Evolutionary conservation across 2,888 invertebrate species (phyloP).

Genomic region (Alsophila aescularia): DNA sequence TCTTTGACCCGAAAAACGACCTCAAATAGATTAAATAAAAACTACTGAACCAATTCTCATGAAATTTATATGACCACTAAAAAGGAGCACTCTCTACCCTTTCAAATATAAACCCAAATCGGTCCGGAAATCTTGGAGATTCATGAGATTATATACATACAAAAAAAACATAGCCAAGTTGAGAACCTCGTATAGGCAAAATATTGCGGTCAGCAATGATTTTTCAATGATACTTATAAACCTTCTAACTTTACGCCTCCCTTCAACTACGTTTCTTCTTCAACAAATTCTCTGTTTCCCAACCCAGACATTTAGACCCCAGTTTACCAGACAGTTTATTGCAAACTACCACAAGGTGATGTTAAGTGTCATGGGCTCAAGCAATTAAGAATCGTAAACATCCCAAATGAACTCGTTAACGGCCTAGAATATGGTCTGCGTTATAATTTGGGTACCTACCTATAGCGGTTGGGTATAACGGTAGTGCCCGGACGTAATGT

Average conservation of each 20-base stretch:
- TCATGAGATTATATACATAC: too few species aligned
- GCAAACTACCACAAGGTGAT: constrained; percentile 10
- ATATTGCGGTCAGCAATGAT: background rate
- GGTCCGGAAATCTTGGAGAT: too few species aligned
- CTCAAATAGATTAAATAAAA: too few species aligned
- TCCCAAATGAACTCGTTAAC: constrained; percentile 12
- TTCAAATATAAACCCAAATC: too few species aligned
- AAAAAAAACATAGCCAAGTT: too few species aligned
- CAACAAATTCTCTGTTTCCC: background rate
- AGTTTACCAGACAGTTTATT: constrained; percentile 9
- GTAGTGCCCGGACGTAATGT: constrained; percentile 42
- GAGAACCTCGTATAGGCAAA: too few species aligned
- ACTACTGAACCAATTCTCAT: too few species aligned
- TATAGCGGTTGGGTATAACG: constrained; percentile 7
- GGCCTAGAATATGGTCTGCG: background rate
- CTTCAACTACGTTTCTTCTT: too few species aligned
- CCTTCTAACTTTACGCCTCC: too few species aligned
- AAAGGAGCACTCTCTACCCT: too few species aligned
- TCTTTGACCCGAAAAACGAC: too few species aligned
- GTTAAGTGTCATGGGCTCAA: constrained; percentile 11
- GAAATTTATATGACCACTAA: too few species aligned
- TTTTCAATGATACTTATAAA: background rate
- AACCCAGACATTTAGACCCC: background rate
- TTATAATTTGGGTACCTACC: constrained; percentile 10
- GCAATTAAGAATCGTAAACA: constrained; percentile 17